phyloP scores from a whole-genome alignment of 2,797 vertebrate species.

The Coilia nasus region DNA sequence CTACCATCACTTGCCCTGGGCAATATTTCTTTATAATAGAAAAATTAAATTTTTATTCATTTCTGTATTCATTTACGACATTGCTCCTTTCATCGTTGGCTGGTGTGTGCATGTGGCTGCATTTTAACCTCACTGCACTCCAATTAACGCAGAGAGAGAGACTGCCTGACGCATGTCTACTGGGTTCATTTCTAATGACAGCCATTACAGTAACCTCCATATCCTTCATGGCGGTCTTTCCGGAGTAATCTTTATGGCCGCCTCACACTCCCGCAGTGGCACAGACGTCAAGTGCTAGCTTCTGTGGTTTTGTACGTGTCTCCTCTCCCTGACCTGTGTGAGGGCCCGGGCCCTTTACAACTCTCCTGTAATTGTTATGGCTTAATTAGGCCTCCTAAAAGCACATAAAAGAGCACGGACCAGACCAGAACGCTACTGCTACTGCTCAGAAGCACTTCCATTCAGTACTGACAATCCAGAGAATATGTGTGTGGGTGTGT shows the following conservation, averaged over 20 bases:
- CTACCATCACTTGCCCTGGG: not conserved
- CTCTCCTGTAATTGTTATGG: conserved; percentile 15
- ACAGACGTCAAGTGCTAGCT: conserved; percentile 18
- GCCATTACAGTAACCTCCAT: not conserved
- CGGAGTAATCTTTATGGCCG: not conserved
- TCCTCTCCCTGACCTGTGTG: not conserved
- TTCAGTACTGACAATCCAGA: too few species aligned
- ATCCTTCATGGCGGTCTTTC: not conserved
- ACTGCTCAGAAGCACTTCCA: too few species aligned
- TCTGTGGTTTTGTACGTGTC: conserved; percentile 9
- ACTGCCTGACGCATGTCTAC: not conserved
- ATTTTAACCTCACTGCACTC: not conserved
- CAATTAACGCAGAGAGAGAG: not conserved
- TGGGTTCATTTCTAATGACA: not conserved
- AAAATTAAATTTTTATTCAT: not conserved
- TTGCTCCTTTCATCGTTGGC: not conserved
- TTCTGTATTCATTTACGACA: not conserved
- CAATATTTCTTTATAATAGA: not conserved
- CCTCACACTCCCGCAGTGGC: not conserved
- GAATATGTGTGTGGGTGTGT: too few species aligned
- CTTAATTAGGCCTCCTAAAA: not conserved
- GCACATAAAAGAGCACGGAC: too few species aligned
- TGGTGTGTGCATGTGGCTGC: not conserved
- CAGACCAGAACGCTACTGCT: too few species aligned
- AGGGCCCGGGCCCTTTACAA: not conserved